These are phyloP conservation scores for Zootoca vivipara DNA, from an alignment of 2,113 vertebrate genomes.

Conservation along the genomic window DNA sequence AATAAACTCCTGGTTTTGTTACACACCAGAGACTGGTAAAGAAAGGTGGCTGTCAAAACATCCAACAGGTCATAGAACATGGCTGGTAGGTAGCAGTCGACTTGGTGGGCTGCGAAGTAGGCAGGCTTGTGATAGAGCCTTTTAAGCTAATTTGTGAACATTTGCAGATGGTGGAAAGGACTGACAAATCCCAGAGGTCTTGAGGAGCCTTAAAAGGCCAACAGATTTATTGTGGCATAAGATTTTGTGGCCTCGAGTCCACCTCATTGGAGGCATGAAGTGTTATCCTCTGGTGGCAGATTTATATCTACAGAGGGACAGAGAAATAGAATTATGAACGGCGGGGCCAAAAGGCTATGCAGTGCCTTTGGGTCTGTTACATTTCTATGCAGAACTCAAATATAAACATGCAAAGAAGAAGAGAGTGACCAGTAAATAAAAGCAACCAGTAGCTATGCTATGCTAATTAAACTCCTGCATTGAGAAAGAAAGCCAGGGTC, in stretches of 20 bases:
- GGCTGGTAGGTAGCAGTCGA: background rate
- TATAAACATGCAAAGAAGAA: background rate
- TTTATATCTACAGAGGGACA: slow-evolving; percentile 2
- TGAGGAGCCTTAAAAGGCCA: background rate
- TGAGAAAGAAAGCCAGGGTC: background rate
- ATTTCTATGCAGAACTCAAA: background rate
- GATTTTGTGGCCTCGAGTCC: background rate
- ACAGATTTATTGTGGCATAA: slow-evolving; percentile 7
- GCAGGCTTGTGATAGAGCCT: background rate
- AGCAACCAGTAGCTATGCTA: background rate
- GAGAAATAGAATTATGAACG: background rate
- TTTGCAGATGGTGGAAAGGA: background rate
- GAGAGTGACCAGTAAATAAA: background rate
- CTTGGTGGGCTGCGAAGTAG: background rate
- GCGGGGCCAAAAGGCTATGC: background rate
- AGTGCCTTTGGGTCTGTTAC: background rate
- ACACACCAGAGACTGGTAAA: background rate
- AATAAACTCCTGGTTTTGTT: background rate
- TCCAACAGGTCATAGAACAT: background rate
- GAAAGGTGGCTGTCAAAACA: background rate
- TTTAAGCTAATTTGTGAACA: background rate
- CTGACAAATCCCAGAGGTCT: background rate
- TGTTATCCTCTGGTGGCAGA: background rate
- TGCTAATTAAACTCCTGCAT: background rate
- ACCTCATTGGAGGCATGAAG: background rate